Evolutionary conservation across 2,797 vertebrate species (phyloP).

Genomic region (Sebastes hubbsi): DNA sequence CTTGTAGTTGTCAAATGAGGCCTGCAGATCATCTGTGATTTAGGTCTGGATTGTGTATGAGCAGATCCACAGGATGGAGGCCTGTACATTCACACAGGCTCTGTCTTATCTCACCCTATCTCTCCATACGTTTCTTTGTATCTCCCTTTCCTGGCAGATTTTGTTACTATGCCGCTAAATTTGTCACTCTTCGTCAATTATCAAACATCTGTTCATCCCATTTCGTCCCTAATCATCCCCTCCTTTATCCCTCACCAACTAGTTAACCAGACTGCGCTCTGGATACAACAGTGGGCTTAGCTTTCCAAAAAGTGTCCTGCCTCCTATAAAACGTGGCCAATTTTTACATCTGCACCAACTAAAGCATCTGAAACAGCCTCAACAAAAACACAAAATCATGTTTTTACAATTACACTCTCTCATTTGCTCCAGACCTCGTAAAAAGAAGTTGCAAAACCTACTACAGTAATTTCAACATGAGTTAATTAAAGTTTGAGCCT

Average conservation of each 20-base stretch:
- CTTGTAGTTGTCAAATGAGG: slow-evolving; percentile 47
- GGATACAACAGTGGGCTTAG: not conserved
- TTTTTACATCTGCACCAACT: slow-evolving; percentile 41
- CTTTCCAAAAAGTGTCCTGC: slow-evolving; percentile 2
- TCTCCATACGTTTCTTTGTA: not conserved
- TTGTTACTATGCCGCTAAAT: not conserved
- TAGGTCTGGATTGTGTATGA: slow-evolving; percentile 41
- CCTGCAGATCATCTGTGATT: slow-evolving; percentile 62
- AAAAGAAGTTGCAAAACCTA: slow-evolving; percentile 32
- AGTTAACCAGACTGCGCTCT: not conserved
- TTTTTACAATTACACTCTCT: slow-evolving; percentile 42
- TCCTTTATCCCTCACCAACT: not conserved
- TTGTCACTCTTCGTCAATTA: slow-evolving; percentile 3
- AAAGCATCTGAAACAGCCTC: slow-evolving; percentile 25
- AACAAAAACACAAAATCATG: slow-evolving; percentile 19
- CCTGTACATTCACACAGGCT: slow-evolving; percentile 19
- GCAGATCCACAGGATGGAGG: slow-evolving; percentile 51
- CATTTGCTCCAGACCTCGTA: slow-evolving; percentile 29
- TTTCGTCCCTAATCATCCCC: not conserved
- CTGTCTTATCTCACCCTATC: not conserved
- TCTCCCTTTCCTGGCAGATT: not conserved
- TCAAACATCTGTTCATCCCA: not conserved
- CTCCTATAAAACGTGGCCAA: slow-evolving; percentile 28
- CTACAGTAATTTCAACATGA: not conserved
- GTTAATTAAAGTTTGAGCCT: not conserved